Evolutionary conservation across 2,113 vertebrate genomes (phyloP).

Genomic region (Silurus asotus): DNA sequence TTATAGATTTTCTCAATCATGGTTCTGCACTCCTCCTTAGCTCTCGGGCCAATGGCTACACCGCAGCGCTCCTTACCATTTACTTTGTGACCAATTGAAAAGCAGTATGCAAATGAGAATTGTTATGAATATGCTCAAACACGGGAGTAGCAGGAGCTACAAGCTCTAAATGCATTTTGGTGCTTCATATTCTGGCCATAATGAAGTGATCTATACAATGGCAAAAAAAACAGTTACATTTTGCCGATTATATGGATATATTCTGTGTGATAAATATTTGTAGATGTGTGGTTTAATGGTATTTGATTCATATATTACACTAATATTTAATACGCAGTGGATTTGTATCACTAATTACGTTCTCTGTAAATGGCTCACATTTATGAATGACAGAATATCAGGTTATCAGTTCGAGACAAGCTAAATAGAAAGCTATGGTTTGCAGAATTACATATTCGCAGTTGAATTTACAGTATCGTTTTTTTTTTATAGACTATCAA

Average conservation of each 20-base stretch:
- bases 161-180: background rate
- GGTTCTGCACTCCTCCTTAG: constrained; percentile 40
- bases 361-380: background rate
- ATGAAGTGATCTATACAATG: background rate
- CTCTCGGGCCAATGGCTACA: constrained; percentile 58
- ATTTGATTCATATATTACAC: background rate
- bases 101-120: constrained; percentile 43
- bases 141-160: background rate
- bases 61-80: constrained; percentile 25
- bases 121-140: constrained; percentile 15
- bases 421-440: background rate
- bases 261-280: background rate
- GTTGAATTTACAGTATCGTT: background rate
- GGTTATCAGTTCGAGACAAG: background rate
- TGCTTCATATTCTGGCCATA: background rate
- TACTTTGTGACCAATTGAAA: constrained; percentile 55
- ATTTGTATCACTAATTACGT: background rate
- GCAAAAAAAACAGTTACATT: background rate
- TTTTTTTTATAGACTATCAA: background rate
- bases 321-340: background rate
- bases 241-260: background rate
- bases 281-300: background rate
- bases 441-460: background rate
- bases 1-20: constrained; percentile 62
- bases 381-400: background rate